Conservation (phyloP, 2,888 invertebrate species). For the Drymonia ruficornis region DNA sequence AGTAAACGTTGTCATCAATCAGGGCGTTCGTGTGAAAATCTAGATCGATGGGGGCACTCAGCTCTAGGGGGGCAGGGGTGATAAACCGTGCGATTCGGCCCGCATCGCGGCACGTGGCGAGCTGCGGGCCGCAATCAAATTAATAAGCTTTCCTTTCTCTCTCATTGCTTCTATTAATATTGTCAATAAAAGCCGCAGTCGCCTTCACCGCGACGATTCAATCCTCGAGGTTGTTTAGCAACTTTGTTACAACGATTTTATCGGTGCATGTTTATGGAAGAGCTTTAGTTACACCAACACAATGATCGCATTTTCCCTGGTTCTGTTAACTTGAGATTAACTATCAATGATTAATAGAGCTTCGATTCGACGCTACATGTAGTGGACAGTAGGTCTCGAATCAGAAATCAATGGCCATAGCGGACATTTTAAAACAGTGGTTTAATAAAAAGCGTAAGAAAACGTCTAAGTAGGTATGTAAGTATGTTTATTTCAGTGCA, state of each 20-base stretch:
- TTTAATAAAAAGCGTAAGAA: no score
- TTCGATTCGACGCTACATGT: no score
- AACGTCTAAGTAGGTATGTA: no score
- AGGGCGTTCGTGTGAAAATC: conserved; percentile 66
- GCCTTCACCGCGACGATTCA: not conserved
- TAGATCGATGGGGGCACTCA: conserved; percentile 71
- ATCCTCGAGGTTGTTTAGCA: not conserved
- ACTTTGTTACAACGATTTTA: conserved; percentile 1
- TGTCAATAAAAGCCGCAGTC: conserved; percentile 15
- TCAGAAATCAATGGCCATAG: no score
- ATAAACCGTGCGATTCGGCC: conserved; percentile 50
- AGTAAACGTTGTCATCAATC: conserved; percentile 40
- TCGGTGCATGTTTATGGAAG: not conserved
- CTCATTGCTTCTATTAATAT: not conserved
- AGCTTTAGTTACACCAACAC: not conserved
- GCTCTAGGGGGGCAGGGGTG: conserved; percentile 53
- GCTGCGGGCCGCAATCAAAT: conserved; percentile 40
- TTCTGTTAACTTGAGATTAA: not conserved
- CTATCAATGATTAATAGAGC: no score
- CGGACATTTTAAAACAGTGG: no score
- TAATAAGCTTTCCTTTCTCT: conserved; percentile 24
- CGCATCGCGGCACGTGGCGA: conserved; percentile 60
- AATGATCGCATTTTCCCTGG: not conserved
- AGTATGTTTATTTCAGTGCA: no score
- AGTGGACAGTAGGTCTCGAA: no score